Percentiles rank a stretch among this genome's conserved stretches.
These are phyloP conservation scores for Eristalis arbustorum DNA, from an alignment of 2,888 invertebrate genomes.

Conservation along the genomic window DNA sequence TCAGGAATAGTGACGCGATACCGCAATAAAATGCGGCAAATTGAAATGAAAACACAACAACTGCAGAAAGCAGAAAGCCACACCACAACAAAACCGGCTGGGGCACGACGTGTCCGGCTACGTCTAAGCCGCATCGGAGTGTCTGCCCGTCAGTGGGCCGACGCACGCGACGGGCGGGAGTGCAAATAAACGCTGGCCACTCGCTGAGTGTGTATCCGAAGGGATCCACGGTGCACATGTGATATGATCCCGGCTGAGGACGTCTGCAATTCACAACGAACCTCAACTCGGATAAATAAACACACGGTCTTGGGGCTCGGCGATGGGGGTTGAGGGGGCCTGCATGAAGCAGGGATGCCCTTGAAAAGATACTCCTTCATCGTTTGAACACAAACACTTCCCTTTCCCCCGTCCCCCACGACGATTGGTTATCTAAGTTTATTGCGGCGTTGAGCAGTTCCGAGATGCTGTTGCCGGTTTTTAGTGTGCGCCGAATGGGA, in stretches of 20 bases:
- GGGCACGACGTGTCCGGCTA: neutral
- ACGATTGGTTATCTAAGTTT: constrained; percentile 33
- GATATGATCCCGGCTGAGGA: constrained; percentile 1
- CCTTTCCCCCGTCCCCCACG: neutral
- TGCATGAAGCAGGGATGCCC: constrained; percentile 39
- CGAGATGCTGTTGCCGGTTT: neutral
- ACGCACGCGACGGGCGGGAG: neutral
- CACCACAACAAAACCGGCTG: constrained; percentile 1
- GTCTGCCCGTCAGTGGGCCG: neutral
- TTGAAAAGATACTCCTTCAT: constrained; percentile 31
- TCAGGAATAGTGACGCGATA: constrained; percentile 44
- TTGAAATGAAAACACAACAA: constrained; percentile 13
- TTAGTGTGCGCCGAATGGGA: neutral
- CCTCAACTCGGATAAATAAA: constrained; percentile 29
- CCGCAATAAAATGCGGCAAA: constrained; percentile 59
- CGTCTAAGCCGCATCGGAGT: neutral
- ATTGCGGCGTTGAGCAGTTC: constrained; percentile 11
- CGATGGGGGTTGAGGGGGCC: neutral
- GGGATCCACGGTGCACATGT: constrained; percentile 20
- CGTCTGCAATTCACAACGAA: constrained; percentile 45
- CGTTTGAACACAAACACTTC: constrained; percentile 12
- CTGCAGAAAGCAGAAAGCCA: neutral
- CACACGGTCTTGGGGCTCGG: constrained; percentile 6
- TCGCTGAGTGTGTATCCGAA: constrained; percentile 26
- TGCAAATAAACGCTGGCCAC: constrained; percentile 33